These are phyloP conservation scores for Lagopus leucura DNA, from an alignment of 2,113 vertebrate genomes.

Conservation along the genomic window DNA sequence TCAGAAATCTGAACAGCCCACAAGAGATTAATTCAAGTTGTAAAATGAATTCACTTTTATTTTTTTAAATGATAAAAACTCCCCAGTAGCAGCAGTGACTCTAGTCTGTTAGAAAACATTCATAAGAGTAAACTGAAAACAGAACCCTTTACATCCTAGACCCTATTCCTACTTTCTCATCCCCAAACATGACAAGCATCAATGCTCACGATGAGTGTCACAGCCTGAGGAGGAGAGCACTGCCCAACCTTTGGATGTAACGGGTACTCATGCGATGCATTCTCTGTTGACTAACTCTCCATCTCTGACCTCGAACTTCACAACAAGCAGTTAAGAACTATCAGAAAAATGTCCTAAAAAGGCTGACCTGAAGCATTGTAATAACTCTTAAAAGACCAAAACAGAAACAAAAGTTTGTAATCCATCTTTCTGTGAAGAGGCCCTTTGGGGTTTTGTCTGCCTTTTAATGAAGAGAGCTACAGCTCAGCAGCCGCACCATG, in stretches of 20 bases:
- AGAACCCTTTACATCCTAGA: background rate
- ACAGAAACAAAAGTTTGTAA: slow-evolving; percentile 19
- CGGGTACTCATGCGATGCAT: background rate
- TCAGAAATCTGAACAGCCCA: background rate
- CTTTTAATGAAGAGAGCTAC: slow-evolving; percentile 22
- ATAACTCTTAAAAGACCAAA: slow-evolving; percentile 5
- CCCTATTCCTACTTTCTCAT: background rate
- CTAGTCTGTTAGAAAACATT: background rate
- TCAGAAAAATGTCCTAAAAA: slow-evolving; percentile 9
- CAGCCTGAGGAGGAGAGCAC: background rate
- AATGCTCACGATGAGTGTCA: background rate
- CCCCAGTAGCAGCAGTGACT: background rate
- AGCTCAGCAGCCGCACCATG: background rate
- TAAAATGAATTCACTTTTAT: background rate
- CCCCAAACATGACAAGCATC: background rate
- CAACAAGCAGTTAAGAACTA: background rate
- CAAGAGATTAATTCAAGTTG: background rate
- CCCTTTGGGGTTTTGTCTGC: background rate
- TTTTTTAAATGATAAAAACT: background rate
- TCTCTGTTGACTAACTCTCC: background rate
- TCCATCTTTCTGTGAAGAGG: slow-evolving; percentile 12
- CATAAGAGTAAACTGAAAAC: background rate
- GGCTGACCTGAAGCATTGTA: background rate
- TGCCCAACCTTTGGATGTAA: background rate
- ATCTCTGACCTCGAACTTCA: background rate